Base-by-base conservation (phyloP, 2,888 invertebrate genomes). In the Nomada ferruginata region DNA sequence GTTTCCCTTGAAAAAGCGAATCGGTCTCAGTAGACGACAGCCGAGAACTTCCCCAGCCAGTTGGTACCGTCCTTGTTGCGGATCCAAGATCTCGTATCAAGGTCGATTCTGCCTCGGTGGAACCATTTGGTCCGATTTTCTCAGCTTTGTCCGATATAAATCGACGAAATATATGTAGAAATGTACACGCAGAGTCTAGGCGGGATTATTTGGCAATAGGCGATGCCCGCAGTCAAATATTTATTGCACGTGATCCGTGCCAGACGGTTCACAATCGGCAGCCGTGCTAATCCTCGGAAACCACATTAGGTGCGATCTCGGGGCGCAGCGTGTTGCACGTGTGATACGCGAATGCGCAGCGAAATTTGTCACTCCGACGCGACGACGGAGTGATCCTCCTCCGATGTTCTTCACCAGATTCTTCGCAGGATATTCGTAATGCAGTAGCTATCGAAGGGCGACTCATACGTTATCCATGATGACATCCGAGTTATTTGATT, bases 1-100 rank as follows among this genome's bases (percentile, higher is more conserved):
- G 90, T 90, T 90, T 89, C 84, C 85, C 90, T 89, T 89, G 89
- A 85, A 85, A 84, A 74, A 78, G 80, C 74, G 79, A 85, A 87
- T 86, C 71, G 72, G 69, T 44, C 75, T 29, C 73, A 76, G 68
- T 63, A 66, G 77, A 81, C 65, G 75, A 74, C 74, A 76, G 61
- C 70, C 57, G 61, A 76, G 72, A 76, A 63, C 75, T 70, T 52
- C 55, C 70, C 60, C 59, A 60, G 71, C 52, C 50, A 63, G 76
- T 59, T 75, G 63, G 59, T 65, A 72, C 68, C 87, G 88, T 86
- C 88, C 89, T 88, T 90, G 88, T 74, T 76, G 82, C 78, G 85
- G 86, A 89, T 89, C 81, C 81, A 82, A 81, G 80, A 83, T 77
- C 79, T 79, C 64, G 74, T 76, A 78, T 66, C 89, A 88, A 88